Evolutionary conservation across 1,140 invertebrate genomes (phyloP), one percentile per base, ranked within the genome.

Genomic region (Atta texana): DNA sequence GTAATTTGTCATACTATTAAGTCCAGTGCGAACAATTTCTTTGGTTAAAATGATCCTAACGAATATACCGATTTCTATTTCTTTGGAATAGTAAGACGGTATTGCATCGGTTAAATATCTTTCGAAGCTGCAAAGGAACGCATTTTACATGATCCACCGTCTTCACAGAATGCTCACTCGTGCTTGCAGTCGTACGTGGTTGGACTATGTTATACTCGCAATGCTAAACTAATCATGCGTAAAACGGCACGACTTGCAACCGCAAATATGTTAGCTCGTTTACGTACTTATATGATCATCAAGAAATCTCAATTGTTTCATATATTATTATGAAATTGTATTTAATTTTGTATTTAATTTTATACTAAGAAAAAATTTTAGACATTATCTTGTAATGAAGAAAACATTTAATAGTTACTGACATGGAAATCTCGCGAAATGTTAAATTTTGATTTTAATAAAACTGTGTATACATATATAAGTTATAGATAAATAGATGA

Each of bases 91-190:
- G 74, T 78, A 66, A 78, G 34, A 44, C 21, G 34, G 12, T 86
- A 86, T 86, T 55, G 53, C 24, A 14, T 18, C 39, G 12, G 63
- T 18, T 76, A 80, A 69, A 59, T 44, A 80, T 68, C 28, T 7
- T 28, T 44, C 53, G 74, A 78, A 63, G 31, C 76, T 49, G 61
- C 53, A 51, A 69, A 61, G 77, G 74, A 82, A 72, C 49, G 28
- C 21, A 44, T 44, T 51, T 39, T 57, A 87, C 78, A 78, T 87
- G 85, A 87, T 81, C 68, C 28, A 31, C 8, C 63, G 63, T 78
- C 63, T 59, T 77, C 34, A 12, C 63, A 12, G 34, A 80, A 80
- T 68, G 75, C 76, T 68, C 76, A 61, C 16, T 80, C 63, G 76
- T 78, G 64, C 76, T 55, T 8, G 39, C 64, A n/a, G 44, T 68